These are phyloP conservation scores for Drosophila teissieri DNA, from an alignment of 1,140 invertebrate species.

Conservation along the genomic window DNA sequence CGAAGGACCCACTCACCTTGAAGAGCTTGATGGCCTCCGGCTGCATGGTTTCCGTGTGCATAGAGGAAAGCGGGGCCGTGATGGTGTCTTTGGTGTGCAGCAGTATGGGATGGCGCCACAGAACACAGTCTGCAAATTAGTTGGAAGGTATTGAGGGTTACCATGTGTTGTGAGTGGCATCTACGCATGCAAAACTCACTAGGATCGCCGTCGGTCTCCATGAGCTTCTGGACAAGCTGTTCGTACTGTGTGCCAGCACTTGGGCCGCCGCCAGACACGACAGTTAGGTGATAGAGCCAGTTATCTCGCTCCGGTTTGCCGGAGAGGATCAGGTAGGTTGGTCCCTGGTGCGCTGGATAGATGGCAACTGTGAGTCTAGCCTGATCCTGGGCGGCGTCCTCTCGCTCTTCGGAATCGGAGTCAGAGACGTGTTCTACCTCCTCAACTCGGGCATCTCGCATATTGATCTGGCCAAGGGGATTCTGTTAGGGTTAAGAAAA, in stretches of 20 bases:
- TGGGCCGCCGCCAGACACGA: conserved; percentile 95
- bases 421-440: conserved; percentile 97
- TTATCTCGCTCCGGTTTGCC: conserved; percentile 96
- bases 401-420: conserved; percentile 94
- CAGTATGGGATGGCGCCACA: conserved; percentile 96
- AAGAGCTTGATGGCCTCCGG: conserved; percentile 97
- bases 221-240: conserved; percentile 96
- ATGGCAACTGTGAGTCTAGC: conserved; percentile 94
- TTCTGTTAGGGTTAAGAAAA: conserved; percentile 86
- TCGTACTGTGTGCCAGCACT: conserved; percentile 97
- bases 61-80: conserved; percentile 92
- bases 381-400: conserved; percentile 88
- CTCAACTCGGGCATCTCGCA: conserved; percentile 96
- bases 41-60: conserved; percentile 93
- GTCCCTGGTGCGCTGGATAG: conserved; percentile 95
- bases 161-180: neutral
- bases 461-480: conserved; percentile 97
- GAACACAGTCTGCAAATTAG: conserved; percentile 89
- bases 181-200: conserved; percentile 85
- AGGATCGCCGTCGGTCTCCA: conserved; percentile 97
- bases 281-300: conserved; percentile 97
- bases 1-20: conserved; percentile 88
- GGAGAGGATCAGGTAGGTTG: conserved; percentile 95
- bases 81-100: conserved; percentile 96
- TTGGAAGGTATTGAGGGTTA: neutral